Evolutionary conservation across 1,140 invertebrate genomes (phyloP).

Genomic region (Leptestheria dahalacensis): DNA sequence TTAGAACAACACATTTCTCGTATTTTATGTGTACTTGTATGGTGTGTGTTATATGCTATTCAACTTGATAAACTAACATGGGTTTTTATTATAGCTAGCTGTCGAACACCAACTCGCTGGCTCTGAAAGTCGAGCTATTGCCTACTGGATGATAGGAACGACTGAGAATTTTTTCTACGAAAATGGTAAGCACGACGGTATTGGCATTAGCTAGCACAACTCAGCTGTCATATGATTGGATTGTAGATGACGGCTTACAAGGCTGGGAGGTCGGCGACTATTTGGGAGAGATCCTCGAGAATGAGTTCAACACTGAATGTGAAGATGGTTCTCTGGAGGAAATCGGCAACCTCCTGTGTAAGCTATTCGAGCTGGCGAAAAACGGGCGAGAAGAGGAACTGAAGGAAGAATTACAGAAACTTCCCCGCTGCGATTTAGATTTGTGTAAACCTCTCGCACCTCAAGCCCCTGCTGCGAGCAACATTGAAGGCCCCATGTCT

Average conservation of each 20-base stretch:
- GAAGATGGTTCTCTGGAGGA: slow-evolving; percentile 20
- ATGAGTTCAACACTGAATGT: slow-evolving; percentile 20
- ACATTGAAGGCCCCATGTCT: not conserved
- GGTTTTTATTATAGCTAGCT: slow-evolving; percentile 17
- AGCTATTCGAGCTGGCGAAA: slow-evolving; percentile 14
- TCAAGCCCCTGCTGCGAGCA: not conserved
- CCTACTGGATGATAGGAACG: slow-evolving; percentile 18
- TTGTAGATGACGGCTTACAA: slow-evolving; percentile 17
- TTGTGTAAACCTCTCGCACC: slow-evolving; percentile 9
- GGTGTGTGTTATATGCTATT: too few relatives aligned
- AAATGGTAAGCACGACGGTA: slow-evolving; percentile 15
- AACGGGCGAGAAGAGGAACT: slow-evolving; percentile 16
- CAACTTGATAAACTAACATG: too few relatives aligned
- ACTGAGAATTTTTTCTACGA: slow-evolving; percentile 19
- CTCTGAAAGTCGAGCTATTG: slow-evolving; percentile 18
- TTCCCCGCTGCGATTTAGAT: slow-evolving; percentile 8
- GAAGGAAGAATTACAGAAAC: slow-evolving; percentile 1
- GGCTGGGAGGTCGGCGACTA: slow-evolving; percentile 19
- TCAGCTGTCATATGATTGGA: not conserved
- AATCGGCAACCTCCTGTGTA: slow-evolving; percentile 16
- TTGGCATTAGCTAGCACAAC: not conserved
- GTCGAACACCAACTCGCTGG: slow-evolving; percentile 20
- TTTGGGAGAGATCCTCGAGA: slow-evolving; percentile 18
- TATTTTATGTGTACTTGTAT: not conserved
- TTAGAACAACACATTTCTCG: not conserved